These are phyloP conservation scores for Phocides pigmalion DNA, from an alignment of 1,140 invertebrate genomes.

Conservation along the genomic window DNA sequence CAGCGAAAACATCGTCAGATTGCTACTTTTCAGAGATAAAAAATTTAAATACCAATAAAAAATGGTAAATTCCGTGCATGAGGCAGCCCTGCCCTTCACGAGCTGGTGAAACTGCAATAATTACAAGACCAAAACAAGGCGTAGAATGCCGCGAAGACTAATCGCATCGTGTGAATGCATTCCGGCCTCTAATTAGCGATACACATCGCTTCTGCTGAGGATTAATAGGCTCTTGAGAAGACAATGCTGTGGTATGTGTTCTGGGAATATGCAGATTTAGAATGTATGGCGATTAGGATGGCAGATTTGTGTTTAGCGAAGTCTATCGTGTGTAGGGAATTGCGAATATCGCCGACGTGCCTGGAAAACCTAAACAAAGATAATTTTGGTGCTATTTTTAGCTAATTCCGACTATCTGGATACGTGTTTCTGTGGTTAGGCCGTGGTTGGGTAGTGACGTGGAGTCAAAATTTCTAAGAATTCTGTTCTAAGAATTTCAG, in stretches of 20 bases:
- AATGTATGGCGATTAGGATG: slow-evolving; percentile 24
- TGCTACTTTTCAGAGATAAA: too few relatives aligned
- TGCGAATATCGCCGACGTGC: too few relatives aligned
- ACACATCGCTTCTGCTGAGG: slow-evolving; percentile 20
- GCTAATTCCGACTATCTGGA: too few relatives aligned
- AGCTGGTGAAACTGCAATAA: slow-evolving; percentile 30
- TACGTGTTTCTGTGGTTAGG: too few relatives aligned
- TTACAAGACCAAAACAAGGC: slow-evolving; percentile 23
- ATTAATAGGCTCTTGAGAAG: slow-evolving; percentile 32
- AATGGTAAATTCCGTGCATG: not conserved
- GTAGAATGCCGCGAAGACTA: slow-evolving; percentile 11
- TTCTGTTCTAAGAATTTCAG: too few relatives aligned
- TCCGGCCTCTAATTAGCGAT: slow-evolving; percentile 38
- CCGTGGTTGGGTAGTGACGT: too few relatives aligned
- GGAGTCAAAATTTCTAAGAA: too few relatives aligned
- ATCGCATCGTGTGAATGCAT: slow-evolving; percentile 32
- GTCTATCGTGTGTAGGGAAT: too few relatives aligned
- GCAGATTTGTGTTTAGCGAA: not conserved
- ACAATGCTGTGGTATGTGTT: slow-evolving; percentile 36
- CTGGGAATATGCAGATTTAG: slow-evolving; percentile 2
- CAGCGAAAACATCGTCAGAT: too few relatives aligned
- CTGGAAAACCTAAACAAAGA: too few relatives aligned
- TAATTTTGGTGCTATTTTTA: too few relatives aligned
- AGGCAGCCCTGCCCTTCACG: not conserved
- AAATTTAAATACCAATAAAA: too few relatives aligned